phyloP scores from a whole-genome alignment of 2,888 invertebrate genomes.

The Noctua comes region DNA sequence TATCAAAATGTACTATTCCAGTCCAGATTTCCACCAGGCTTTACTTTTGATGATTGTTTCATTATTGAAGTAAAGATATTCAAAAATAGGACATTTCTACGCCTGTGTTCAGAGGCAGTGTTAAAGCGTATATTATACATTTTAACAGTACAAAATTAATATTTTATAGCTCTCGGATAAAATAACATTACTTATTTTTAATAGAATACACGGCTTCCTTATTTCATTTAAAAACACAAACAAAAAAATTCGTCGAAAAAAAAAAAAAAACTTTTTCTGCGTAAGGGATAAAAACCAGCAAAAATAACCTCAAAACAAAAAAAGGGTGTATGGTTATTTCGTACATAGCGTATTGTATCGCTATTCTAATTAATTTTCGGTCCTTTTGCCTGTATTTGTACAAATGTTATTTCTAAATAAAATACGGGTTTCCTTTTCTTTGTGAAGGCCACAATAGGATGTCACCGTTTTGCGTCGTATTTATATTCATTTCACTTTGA shows the following conservation, averaged over 20 bases:
- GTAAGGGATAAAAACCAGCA: slow-evolving; percentile 7
- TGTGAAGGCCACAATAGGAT: slow-evolving; percentile 40
- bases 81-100: neutral
- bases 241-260: neutral
- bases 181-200: neutral
- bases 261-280: slow-evolving; percentile 11
- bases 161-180: neutral
- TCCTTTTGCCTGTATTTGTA: slow-evolving; percentile 21
- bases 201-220: neutral
- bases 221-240: slow-evolving; percentile 1
- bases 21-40: neutral
- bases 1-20: neutral
- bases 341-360: slow-evolving; percentile 34
- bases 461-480: slow-evolving; percentile 15
- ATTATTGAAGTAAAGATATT: slow-evolving; percentile 1
- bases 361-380: slow-evolving; percentile 43
- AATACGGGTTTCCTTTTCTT: slow-evolving; percentile 27
- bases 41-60: neutral
- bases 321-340: slow-evolving; percentile 17
- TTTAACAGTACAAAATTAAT: neutral
- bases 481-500: neutral
- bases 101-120: neutral
- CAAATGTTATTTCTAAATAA: slow-evolving; percentile 35
- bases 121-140: neutral
- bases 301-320: slow-evolving; percentile 19